Evolutionary conservation across 2,797 vertebrate species (phyloP), one percentile per base, ranked within the genome.

Genomic region (Smutsia temminckii): DNA sequence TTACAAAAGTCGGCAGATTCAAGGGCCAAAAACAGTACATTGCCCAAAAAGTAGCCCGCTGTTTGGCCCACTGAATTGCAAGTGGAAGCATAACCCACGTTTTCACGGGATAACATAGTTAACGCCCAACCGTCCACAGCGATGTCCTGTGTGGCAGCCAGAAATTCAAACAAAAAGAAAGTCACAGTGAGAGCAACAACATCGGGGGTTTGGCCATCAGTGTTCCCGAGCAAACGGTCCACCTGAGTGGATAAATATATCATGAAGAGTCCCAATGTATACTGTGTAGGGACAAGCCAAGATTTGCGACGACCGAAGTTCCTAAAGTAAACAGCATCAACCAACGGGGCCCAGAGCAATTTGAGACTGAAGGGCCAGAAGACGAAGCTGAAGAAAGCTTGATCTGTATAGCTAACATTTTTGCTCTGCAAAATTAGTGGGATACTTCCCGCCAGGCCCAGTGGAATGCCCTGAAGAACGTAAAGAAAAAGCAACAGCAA

Each of bases 291-390:
- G 46, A 99, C 99, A 64, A 99, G 98, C 99, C 99, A 99, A 1
- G 99, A 99, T 97, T 99, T 99, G 98, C 99, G 99, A 95, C 99
- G 99, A 12, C 99, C 99, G 78, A 99, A 99, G 97, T 95, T 98
- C 96, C 98, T 98, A 85, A 99, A 94, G 98, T 99, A 99, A 10
- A 99, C 98, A 0, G 99, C 99, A 32, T 99, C 99, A 91, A 99
- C 99, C 97, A 99, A 97, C 0, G 99, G 99, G 0, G 99, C 99
- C 99, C 99, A 99, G 6, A 99, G 98, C 96, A 99, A 98, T 96
- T 99, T 99, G 78, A 99, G 98, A 77, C 99, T 99, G 97, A 99
- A 99, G 0, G 99, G 99, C 99, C 99, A 99, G 96, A 99, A 99
- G 61, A 99, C 99, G 29, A 99, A 99, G 98, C 99, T 99, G 98